phyloP scores from a whole-genome alignment of 2,113 vertebrate species.

The Egretta garzetta region DNA sequence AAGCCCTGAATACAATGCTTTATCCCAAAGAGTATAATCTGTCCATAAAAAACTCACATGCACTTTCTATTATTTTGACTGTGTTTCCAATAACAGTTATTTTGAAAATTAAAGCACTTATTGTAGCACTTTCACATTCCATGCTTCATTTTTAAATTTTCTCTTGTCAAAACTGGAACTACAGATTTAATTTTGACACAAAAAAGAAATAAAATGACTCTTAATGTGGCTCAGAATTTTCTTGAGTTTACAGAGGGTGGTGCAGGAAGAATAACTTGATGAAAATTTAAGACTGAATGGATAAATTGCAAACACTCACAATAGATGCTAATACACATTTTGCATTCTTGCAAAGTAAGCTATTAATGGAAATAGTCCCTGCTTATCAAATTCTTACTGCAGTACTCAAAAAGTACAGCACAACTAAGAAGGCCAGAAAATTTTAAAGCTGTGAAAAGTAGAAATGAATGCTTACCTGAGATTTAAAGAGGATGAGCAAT shows the following conservation, averaged over 20 bases:
- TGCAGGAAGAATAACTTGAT: fast-evolving
- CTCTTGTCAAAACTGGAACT: background rate
- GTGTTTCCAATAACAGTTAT: background rate
- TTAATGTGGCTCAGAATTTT: background rate
- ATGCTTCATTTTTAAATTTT: background rate
- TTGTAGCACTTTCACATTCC: background rate
- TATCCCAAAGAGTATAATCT: background rate
- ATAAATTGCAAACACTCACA: background rate
- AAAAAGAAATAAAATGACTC: background rate
- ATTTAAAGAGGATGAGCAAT: background rate
- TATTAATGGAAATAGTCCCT: background rate
- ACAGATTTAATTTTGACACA: background rate
- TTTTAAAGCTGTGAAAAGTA: background rate
- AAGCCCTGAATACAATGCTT: fast-evolving
- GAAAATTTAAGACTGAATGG: background rate
- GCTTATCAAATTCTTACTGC: background rate
- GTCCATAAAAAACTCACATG: background rate
- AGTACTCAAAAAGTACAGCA: background rate
- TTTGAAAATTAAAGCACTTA: background rate
- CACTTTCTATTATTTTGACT: background rate
- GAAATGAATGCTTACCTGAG: background rate
- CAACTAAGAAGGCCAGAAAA: background rate
- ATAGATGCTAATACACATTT: background rate
- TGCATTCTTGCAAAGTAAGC: background rate
- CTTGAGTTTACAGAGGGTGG: background rate